A percentile compares a stretch with the other conserved stretches of the same genome.
Evolutionary conservation across 2,113 vertebrate genomes (phyloP).

Genomic region (Cryptoleucopteryx plumbea): DNA sequence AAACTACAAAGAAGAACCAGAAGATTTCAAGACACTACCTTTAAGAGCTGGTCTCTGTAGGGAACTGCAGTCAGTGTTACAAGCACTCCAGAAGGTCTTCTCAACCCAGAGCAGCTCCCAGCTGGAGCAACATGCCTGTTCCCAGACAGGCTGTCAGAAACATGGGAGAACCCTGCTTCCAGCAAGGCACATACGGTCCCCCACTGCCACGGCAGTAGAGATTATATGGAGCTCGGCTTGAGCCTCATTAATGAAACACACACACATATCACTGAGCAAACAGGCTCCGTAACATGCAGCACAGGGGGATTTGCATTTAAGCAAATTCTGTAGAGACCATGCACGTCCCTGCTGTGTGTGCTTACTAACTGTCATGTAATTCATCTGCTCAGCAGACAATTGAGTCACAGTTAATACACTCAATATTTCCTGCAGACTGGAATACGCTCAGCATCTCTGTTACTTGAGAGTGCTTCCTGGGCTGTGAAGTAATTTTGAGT

Average conservation of each 20-base stretch:
- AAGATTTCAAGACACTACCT: not conserved
- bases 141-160: not conserved
- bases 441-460: not conserved
- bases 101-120: not conserved
- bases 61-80: not conserved
- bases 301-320: accelerated
- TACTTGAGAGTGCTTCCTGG: not conserved
- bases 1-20: not conserved
- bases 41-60: not conserved
- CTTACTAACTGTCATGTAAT: not conserved
- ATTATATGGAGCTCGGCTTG: not conserved
- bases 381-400: not conserved
- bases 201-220: not conserved
- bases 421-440: not conserved
- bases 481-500: not conserved
- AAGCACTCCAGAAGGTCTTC: not conserved
- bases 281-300: accelerated
- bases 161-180: not conserved
- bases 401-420: not conserved
- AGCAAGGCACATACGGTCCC: not conserved
- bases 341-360: accelerated
- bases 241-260: not conserved
- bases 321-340: not conserved
- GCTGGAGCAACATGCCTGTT: not conserved
- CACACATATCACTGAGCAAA: not conserved